Percentiles rank a stretch among this genome's conserved stretches.
These are phyloP conservation scores for Macaria liturata DNA, from an alignment of 2,888 invertebrate genomes.

Conservation along the genomic window DNA sequence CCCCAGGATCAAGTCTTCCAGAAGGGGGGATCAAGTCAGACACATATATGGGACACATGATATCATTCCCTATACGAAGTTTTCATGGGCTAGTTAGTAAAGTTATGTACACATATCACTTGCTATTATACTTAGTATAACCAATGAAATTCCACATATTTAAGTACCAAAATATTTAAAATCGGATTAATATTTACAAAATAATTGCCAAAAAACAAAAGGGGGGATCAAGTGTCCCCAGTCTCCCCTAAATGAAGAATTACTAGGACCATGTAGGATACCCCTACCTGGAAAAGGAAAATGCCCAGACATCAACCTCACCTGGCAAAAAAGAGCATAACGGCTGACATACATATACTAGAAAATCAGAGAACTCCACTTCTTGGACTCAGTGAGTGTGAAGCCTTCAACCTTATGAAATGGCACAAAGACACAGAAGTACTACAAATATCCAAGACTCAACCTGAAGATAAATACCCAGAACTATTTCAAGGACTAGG, in stretches of 20 bases:
- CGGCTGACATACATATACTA: background rate
- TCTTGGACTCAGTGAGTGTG: slow-evolving; percentile 3
- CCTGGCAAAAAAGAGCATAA: background rate
- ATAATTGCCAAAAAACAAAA: no score
- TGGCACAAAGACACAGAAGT: slow-evolving; percentile 1
- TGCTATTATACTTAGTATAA: no score
- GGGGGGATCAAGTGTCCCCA: no score
- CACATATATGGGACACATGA: no score
- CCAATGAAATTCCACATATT: no score
- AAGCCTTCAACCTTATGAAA: background rate
- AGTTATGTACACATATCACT: no score
- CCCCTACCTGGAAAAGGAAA: background rate
- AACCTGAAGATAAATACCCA: slow-evolving; percentile 5
- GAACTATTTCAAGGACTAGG: slow-evolving; percentile 2
- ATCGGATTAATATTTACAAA: no score
- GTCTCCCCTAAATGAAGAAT: slow-evolving; percentile 5
- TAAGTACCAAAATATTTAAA: no score
- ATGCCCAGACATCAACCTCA: background rate
- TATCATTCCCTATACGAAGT: no score
- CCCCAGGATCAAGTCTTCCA: no score
- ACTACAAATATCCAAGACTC: slow-evolving; percentile 1
- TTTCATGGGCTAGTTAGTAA: no score
- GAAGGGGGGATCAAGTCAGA: no score
- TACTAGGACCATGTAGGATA: slow-evolving; percentile 1
- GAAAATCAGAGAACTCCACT: slow-evolving; percentile 3